phyloP scores from a whole-genome alignment of 2,888 invertebrate species.

The Apamea crenata region DNA sequence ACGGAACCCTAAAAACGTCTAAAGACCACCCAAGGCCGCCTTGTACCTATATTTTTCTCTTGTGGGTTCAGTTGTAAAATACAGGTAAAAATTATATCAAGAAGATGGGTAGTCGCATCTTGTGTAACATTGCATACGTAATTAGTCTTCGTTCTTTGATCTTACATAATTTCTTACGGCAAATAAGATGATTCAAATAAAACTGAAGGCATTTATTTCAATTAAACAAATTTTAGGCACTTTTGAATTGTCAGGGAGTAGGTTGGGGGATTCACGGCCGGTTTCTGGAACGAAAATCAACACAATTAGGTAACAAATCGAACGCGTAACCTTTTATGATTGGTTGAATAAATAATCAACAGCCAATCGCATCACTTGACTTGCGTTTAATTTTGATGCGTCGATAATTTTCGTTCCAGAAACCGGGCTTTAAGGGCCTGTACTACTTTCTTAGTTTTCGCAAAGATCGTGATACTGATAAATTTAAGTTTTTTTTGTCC shows the following conservation, averaged over 20 bases:
- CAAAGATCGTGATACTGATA: not conserved
- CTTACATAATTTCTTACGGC: not conserved
- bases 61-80: not conserved
- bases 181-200: not conserved
- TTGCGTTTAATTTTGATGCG: not conserved
- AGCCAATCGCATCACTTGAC: not conserved
- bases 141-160: not conserved
- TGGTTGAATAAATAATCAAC: not conserved
- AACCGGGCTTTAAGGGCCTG: not conserved
- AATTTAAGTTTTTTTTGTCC: conserved; percentile 38
- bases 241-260: not conserved
- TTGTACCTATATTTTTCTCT: not conserved
- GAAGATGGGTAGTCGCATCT: too few species aligned
- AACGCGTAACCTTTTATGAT: not conserved
- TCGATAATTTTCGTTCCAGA: not conserved
- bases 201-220: not conserved
- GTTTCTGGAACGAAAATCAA: not conserved
- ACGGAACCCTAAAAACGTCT: not conserved
- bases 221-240: not conserved
- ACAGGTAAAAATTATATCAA: not conserved
- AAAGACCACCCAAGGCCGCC: not conserved
- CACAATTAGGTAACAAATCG: too few species aligned
- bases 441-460: not conserved
- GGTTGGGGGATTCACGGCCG: too few species aligned
- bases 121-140: not conserved